Conservation (phyloP, 1,140 invertebrate species). For the Drosophila cardini region DNA sequence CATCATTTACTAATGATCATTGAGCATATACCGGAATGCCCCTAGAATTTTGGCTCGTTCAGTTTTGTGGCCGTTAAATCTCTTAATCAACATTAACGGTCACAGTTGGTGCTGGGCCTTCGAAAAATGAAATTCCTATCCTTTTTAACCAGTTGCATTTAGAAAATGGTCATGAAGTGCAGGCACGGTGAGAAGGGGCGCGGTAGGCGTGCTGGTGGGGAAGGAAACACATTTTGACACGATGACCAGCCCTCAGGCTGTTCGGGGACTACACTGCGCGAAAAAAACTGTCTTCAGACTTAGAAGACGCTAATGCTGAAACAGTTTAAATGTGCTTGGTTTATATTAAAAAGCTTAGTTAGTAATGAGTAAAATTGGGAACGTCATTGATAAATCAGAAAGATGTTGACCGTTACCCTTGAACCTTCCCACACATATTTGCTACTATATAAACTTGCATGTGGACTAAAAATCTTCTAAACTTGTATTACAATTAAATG, state of each 20-base stretch:
- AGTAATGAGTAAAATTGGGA: too few species aligned
- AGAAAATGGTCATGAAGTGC: conserved; percentile 36
- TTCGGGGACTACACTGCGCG: too few species aligned
- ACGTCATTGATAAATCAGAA: too few species aligned
- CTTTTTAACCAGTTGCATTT: conserved; percentile 79
- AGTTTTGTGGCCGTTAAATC: conserved; percentile 63
- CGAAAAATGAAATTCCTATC: conserved; percentile 70
- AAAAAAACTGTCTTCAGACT: too few species aligned
- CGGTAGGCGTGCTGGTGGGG: neutral
- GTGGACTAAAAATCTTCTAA: too few species aligned
- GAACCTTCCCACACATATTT: too few species aligned
- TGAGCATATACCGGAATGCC: neutral
- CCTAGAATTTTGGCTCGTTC: neutral
- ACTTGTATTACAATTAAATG: too few species aligned
- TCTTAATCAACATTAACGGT: conserved; percentile 77
- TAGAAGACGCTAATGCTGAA: too few species aligned
- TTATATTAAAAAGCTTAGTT: too few species aligned
- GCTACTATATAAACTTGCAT: too few species aligned
- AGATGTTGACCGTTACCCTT: too few species aligned
- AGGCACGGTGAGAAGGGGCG: neutral
- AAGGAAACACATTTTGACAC: conserved; percentile 19
- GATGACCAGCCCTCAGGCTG: neutral
- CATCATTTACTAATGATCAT: neutral
- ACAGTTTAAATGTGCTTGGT: too few species aligned
- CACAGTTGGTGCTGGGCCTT: conserved; percentile 51